These are phyloP conservation scores for Eulemur coronatus DNA, from an alignment of 2,797 vertebrate species.

Conservation along the genomic window DNA sequence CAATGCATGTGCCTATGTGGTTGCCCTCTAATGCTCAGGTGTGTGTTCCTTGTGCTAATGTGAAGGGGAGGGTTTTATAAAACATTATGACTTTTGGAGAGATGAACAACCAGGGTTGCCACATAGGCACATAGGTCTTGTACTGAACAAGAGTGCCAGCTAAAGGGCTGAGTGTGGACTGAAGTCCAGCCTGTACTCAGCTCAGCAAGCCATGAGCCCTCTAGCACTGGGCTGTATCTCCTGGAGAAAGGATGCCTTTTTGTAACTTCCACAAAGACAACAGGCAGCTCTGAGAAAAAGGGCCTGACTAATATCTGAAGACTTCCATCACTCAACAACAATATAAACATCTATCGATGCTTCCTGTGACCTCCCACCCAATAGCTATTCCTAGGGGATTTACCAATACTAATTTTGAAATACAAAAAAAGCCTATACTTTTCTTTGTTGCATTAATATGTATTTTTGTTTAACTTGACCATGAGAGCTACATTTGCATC, in stretches of 20 bases:
- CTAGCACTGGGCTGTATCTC: not conserved
- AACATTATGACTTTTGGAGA: not conserved
- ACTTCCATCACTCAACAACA: not conserved
- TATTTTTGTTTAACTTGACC: not conserved
- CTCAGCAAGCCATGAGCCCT: not conserved
- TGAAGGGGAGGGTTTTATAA: not conserved
- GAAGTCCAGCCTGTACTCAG: not conserved
- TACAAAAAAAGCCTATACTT: not conserved
- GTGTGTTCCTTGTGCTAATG: not conserved
- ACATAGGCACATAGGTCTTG: not conserved
- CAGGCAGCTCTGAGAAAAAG: not conserved
- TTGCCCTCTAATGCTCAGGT: not conserved
- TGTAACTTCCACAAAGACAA: not conserved
- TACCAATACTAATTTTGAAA: not conserved
- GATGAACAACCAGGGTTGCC: not conserved
- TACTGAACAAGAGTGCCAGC: not conserved
- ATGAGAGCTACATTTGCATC: not conserved
- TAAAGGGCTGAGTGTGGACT: not conserved
- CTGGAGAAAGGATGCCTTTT: not conserved
- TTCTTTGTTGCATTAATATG: not conserved
- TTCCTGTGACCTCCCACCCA: not conserved
- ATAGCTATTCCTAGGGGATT: not conserved
- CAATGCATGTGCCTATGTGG: accelerated
- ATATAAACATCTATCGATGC: not conserved
- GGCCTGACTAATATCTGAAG: not conserved